phyloP scores from a whole-genome alignment of 2,113 vertebrate species.

The Catharus bicknelli region DNA sequence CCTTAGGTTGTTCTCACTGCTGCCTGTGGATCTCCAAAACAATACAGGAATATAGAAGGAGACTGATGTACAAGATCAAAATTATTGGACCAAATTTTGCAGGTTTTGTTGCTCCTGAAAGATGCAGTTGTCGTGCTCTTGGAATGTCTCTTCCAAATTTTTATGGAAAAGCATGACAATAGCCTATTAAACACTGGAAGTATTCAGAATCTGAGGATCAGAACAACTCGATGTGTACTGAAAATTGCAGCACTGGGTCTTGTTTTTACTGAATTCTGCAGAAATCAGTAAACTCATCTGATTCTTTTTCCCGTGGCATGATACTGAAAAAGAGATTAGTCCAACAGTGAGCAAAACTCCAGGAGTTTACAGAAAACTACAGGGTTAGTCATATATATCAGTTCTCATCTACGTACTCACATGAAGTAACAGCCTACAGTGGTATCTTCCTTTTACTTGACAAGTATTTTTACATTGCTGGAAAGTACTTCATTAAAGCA shows the following conservation, averaged over 20 bases:
- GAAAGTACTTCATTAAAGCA: not conserved
- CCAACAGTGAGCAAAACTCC: not conserved
- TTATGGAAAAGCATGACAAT: not conserved
- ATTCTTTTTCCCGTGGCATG: not conserved
- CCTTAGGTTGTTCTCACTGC: not conserved
- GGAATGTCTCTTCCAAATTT: not conserved
- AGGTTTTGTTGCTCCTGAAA: not conserved
- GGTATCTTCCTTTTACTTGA: not conserved
- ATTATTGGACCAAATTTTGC: not conserved
- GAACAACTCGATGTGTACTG: not conserved
- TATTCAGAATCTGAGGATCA: not conserved
- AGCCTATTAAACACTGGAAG: not conserved
- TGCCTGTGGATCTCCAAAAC: not conserved
- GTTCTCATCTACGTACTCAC: not conserved
- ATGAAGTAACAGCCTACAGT: not conserved
- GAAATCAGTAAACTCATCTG: not conserved
- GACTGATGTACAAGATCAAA: not conserved
- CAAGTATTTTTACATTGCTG: not conserved
- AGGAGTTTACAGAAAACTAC: not conserved
- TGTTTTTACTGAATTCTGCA: not conserved
- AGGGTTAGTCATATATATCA: not conserved
- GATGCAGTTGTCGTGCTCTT: not conserved
- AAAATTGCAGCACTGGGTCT: not conserved
- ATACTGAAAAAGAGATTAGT: not conserved
- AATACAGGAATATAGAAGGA: not conserved